Evolutionary conservation across 2,797 vertebrate genomes (phyloP).

Genomic region (Otolemur crassicaudatus): DNA sequence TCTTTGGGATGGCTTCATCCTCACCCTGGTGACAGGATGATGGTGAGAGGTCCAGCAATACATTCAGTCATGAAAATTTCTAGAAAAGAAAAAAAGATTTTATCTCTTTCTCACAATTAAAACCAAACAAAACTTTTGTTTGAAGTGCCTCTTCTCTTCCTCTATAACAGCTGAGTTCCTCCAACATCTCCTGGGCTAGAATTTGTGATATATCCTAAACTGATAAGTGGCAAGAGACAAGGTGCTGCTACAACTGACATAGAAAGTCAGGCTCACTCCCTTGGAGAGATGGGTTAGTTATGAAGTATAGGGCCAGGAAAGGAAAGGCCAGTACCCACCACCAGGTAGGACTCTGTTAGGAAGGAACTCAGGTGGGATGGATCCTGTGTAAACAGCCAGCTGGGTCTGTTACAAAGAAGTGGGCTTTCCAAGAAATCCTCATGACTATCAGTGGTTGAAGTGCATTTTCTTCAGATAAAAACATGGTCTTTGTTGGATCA

Average conservation of each 20-base stretch:
- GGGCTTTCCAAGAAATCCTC: neutral
- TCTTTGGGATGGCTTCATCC: neutral
- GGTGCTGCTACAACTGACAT: neutral
- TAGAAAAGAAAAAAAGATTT: neutral
- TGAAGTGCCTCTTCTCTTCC: neutral
- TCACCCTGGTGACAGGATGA: too few relatives aligned
- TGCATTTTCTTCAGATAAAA: neutral
- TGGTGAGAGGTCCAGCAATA: neutral
- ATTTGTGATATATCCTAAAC: neutral
- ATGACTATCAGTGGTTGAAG: neutral
- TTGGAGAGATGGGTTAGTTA: neutral
- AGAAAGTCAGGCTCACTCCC: neutral
- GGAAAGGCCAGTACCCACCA: neutral
- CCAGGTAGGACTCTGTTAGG: neutral
- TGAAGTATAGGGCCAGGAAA: neutral
- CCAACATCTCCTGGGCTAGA: neutral
- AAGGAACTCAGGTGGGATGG: neutral
- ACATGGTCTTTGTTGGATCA: neutral
- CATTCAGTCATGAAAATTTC: neutral
- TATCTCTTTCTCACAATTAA: neutral
- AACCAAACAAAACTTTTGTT: neutral
- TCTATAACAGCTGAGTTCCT: neutral
- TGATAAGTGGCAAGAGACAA: neutral
- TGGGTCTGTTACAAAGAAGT: neutral
- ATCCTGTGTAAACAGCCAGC: too few relatives aligned